Evolutionary conservation across 2,113 vertebrate genomes (phyloP), one percentile per base, ranked within the genome.

Genomic region (Hippocampus guttulatus): DNA sequence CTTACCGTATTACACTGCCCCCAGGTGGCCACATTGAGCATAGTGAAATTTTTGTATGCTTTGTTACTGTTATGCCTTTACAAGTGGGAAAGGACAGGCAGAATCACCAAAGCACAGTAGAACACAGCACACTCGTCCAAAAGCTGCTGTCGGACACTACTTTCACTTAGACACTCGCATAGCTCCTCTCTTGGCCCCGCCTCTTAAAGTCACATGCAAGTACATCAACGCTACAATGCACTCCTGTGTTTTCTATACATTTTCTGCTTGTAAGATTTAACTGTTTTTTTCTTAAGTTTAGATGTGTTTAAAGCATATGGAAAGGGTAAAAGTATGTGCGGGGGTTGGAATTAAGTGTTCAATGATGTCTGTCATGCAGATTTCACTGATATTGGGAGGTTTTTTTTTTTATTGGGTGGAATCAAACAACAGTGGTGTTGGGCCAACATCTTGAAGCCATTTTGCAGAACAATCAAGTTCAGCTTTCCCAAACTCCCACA

Each of bases 371-470:
- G 8, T n/a, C n/a, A n/a, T 20, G 58, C 25, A 11, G 27, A 16
- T 33, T 60, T 33, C 10, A 64, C 20, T 5, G 21, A 23, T n/a
- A 23, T 43, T 3, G 11, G 25, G 16, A 21, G 8, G 21, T 20
- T 1, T 40, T 4, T 38, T 38, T 20, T 38, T 30, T 61, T 61
- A 18, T 18, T 1, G 33, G 33, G 20, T 21, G 21, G 9, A 43
- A n/a, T 64, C 63, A 15, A 45, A 64, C 21, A 45, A 8, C 40
- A 64, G 15, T 64, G 21, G 62, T n/a, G 12, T 23, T 15, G 21
- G 40, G 6, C 40, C 40, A 64, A 65, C 64, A 65, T 65, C 64
- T 65, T 65, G 64, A 65, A 65, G 43, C 15, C 23, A 65, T 65
- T 65, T 65, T 45, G 64, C n/a, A 25, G 64, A 23, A 43, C 41